Evolutionary conservation across 2,888 invertebrate genomes (phyloP), one percentile per base, ranked within the genome.

Genomic region (Machimus atricapillus): DNA sequence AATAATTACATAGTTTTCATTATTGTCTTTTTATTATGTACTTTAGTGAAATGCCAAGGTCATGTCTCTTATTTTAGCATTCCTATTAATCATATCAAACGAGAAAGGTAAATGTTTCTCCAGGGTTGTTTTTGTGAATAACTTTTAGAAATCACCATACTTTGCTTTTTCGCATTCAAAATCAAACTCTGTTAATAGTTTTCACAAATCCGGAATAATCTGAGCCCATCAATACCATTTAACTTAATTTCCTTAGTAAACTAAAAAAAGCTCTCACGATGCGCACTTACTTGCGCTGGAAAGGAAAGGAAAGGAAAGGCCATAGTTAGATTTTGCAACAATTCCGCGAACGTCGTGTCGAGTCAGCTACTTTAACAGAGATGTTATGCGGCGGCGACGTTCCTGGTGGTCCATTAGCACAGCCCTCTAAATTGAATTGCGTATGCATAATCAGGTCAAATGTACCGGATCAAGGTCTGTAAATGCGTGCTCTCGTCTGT

Each of bases 401-500:
- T 76, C 5, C 34, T 34, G 40, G 40, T 34, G 37, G 37, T 76
- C 76, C 7, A 40, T 76, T 76, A 40, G 40, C 76, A 76, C 9
- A n/a, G 76, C 37, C 76, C 34, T 40, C n/a, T 40, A 76, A 76
- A 76, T 76, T 76, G 76, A 76, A 76, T 37, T 76, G 76, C 76
- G 76, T 76, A 76, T 40, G 40, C 76, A 37, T 37, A 40, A 76
- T 76, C 34, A 37, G 76, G 76, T 40, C 37, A 76, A 76, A 37
- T 76, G 76, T 34, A 76, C 76, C 76, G 40, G 40, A 76, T 37
- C 76, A 40, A 40, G 40, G 76, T 76, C 40, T 19, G 19, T 19
- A 37, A 37, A 76, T 76, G 76, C 76, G 37, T 37, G 34, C 74
- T 8, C 23, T 58, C 40, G 12, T 43, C n/a, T n/a, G 4, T 9